These are phyloP conservation scores for Ophioderma brevispina DNA, from an alignment of 35 echinoderm and acorn worm species.

Conservation along the genomic window DNA sequence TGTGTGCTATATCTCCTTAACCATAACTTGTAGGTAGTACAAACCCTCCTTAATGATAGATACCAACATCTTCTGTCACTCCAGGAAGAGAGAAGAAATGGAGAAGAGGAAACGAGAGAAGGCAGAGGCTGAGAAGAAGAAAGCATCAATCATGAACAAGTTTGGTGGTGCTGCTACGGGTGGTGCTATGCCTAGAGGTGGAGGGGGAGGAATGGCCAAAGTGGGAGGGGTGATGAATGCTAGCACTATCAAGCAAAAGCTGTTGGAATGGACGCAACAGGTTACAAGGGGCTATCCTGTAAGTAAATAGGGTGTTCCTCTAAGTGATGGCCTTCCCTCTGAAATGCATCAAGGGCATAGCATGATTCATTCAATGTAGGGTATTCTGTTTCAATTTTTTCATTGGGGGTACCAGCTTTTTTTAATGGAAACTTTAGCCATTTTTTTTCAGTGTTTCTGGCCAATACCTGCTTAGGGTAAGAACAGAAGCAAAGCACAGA, in stretches of 20 bases:
- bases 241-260: slow-evolving; percentile 84
- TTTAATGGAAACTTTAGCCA: no score
- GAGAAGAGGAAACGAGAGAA: slow-evolving; percentile 75
- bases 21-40: not conserved
- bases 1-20: no score
- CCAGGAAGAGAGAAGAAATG: slow-evolving; percentile 73
- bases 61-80: not conserved
- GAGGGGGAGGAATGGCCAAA: slow-evolving; percentile 13
- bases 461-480: no score
- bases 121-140: slow-evolving; percentile 62
- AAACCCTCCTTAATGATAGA: not conserved
- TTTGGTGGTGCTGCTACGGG: slow-evolving; percentile 82
- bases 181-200: not conserved
- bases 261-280: slow-evolving; percentile 84
- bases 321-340: no score
- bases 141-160: slow-evolving; percentile 82
- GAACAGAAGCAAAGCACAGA: no score
- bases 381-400: no score
- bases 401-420: no score
- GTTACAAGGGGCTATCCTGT: slow-evolving; percentile 76
- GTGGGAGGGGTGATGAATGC: slow-evolving; percentile 79
- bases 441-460: no score
- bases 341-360: no score
- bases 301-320: not conserved
- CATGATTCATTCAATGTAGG: no score